A percentile compares a stretch with the other conserved stretches of the same genome.
Conservation (phyloP, 1,140 invertebrate genomes). For the Saccostrea glomerata region DNA sequence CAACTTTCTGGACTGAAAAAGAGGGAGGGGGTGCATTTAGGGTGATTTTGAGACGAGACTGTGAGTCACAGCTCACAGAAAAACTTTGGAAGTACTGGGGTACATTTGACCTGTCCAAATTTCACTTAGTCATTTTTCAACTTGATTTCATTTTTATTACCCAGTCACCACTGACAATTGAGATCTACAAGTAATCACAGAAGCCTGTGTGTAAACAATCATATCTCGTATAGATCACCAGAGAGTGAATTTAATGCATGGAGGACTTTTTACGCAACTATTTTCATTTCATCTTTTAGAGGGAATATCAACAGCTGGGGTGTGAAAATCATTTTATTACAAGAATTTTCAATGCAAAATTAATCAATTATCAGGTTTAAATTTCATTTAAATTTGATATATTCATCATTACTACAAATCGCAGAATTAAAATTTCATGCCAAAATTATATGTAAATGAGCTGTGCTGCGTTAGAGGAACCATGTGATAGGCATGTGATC, state of each 20-base stretch:
- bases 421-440: background rate
- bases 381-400: background rate
- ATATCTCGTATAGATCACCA: background rate
- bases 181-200: background rate
- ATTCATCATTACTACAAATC: background rate
- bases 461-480: background rate
- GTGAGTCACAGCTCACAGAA: too few relatives aligned
- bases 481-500: conserved; percentile 4
- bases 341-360: too few relatives aligned
- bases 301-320: background rate
- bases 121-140: background rate
- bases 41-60: too few relatives aligned
- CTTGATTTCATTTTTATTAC: background rate
- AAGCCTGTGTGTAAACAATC: conserved; percentile 11
- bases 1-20: too few relatives aligned
- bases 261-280: background rate
- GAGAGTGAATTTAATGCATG: conserved; percentile 14
- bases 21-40: too few relatives aligned
- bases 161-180: background rate
- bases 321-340: too few relatives aligned
- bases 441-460: background rate
- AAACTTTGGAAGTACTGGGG: too few relatives aligned
- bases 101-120: background rate
- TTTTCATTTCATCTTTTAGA: background rate
- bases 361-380: too few relatives aligned